phyloP scores from a whole-genome alignment of 2,113 vertebrate species.

The Myrmecobius fasciatus region DNA sequence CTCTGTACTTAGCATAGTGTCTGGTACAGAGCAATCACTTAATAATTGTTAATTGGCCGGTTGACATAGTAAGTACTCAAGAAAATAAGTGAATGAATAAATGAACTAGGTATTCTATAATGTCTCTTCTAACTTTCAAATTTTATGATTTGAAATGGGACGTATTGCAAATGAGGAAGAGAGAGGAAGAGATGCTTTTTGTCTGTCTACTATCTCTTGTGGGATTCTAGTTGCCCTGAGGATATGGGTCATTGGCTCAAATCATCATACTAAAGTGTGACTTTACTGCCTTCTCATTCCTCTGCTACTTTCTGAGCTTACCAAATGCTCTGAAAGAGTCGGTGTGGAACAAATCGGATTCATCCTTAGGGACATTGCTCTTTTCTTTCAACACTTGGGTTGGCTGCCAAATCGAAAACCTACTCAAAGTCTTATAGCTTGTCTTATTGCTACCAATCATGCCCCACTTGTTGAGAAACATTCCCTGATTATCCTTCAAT shows the following conservation, averaged over 20 bases:
- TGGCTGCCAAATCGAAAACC: conserved; percentile 45
- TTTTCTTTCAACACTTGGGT: conserved; percentile 38
- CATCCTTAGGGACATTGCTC: background rate
- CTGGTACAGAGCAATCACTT: background rate
- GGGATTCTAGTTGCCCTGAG: background rate
- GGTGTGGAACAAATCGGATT: background rate
- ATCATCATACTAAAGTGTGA: background rate
- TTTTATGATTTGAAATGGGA: background rate
- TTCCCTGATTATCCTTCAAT: conserved; percentile 48
- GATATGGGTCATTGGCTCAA: background rate
- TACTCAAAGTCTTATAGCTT: conserved; percentile 1
- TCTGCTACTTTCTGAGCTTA: background rate
- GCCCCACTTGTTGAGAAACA: conserved; percentile 12
- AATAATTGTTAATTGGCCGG: background rate
- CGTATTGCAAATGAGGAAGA: background rate
- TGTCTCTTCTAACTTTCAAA: background rate
- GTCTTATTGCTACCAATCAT: conserved; percentile 19
- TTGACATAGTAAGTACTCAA: background rate
- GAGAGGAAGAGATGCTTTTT: conserved; percentile 21
- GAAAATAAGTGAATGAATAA: background rate
- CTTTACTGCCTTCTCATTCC: background rate
- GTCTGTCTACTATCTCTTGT: conserved; percentile 1
- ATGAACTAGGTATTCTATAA: background rate
- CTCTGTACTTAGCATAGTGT: background rate
- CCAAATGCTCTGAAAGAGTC: background rate